A percentile compares a stretch with the other conserved stretches of the same genome.
These are phyloP conservation scores for Plagiodera versicolora DNA, from an alignment of 2,888 invertebrate genomes.

Conservation along the genomic window DNA sequence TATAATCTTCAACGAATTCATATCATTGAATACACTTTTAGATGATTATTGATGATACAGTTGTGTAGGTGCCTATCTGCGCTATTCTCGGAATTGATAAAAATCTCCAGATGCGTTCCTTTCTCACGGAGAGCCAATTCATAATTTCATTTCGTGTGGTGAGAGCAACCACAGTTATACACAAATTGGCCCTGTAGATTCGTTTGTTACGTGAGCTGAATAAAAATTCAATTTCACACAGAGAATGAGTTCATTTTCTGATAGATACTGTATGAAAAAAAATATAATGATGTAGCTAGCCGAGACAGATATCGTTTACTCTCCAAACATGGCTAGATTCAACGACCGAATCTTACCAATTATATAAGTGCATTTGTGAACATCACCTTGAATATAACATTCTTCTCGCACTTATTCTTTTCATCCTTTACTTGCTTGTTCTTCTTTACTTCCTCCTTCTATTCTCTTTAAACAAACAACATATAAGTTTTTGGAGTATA, in stretches of 20 bases:
- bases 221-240: constrained; percentile 4
- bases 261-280: neutral
- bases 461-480: no score
- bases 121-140: constrained; percentile 13
- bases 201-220: constrained; percentile 13
- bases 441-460: no score
- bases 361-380: no score
- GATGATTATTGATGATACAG: neutral
- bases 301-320: neutral
- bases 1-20: no score
- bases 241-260: neutral
- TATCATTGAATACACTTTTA: no score
- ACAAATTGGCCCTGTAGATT: constrained; percentile 14
- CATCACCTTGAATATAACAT: no score
- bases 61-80: constrained; percentile 3
- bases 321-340: neutral
- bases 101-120: constrained; percentile 3
- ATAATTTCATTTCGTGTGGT: constrained; percentile 15
- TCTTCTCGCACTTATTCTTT: no score
- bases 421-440: no score
- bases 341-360: neutral
- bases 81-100: constrained; percentile 7
- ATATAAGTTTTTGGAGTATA: no score
- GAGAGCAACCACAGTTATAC: constrained; percentile 12
- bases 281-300: neutral